These are phyloP conservation scores for Stramonita haemastoma DNA, from an alignment of 2,888 invertebrate genomes.

Conservation along the genomic window DNA sequence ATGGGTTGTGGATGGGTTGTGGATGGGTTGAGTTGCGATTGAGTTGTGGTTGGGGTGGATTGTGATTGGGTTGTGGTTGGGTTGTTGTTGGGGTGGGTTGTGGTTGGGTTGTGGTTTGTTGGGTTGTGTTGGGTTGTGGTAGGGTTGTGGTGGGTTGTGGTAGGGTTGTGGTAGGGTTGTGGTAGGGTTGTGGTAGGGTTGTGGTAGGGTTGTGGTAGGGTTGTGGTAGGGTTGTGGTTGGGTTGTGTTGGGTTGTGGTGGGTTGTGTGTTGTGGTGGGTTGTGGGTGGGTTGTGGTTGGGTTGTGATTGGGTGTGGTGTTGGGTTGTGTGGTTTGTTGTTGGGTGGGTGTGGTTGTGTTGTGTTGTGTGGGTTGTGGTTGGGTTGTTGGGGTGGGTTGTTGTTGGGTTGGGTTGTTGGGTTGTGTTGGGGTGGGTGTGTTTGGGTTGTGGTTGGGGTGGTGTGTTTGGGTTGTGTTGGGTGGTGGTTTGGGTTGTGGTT, in stretches of 20 bases:
- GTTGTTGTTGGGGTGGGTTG: not conserved
- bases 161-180: not conserved
- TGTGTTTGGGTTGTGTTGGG: no score
- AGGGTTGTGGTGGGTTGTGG: not conserved
- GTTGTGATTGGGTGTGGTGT: not conserved
- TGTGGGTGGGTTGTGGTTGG: not conserved
- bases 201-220: not conserved
- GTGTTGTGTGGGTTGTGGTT: not conserved
- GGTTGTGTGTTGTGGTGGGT: not conserved
- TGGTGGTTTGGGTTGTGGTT: no score
- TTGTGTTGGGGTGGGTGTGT: no score
- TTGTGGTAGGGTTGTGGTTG: not conserved
- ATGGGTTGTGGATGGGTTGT: not conserved
- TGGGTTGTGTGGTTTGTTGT: not conserved
- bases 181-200: not conserved
- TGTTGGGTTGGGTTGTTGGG: no score
- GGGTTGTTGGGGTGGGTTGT: not conserved
- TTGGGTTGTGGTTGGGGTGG: no score
- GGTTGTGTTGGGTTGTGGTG: not conserved
- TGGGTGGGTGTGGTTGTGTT: not conserved
- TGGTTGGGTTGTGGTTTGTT: not conserved
- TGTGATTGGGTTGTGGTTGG: not conserved
- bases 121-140: not conserved
- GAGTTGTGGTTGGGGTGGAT: not conserved
- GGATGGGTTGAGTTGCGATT: not conserved